Percentiles rank a stretch among this genome's conserved stretches.
phyloP scores from a whole-genome alignment of 2,888 invertebrate species.

The Autographa pulchrina region DNA sequence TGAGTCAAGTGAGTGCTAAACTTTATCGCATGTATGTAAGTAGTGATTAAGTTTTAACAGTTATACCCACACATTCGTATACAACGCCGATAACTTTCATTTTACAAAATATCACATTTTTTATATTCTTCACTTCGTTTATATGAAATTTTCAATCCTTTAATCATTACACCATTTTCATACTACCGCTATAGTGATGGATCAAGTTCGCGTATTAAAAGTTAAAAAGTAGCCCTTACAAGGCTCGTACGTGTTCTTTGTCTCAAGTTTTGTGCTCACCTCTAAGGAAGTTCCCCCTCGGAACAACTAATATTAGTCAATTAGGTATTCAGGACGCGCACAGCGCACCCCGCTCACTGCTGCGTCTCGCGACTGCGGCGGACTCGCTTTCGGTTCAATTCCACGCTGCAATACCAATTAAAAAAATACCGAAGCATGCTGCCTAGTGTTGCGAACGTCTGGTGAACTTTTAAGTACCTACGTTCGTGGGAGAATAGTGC shows the following conservation, averaged over 20 bases:
- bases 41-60: neutral
- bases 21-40: slow-evolving; percentile 19
- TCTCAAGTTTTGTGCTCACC: slow-evolving; percentile 85
- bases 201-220: slow-evolving; percentile 76
- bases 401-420: slow-evolving; percentile 68
- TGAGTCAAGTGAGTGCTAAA: slow-evolving; percentile 36
- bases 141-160: neutral
- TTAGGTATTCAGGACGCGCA: slow-evolving; percentile 88
- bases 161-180: neutral
- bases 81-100: neutral
- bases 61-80: neutral
- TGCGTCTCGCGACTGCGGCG: slow-evolving; percentile 75
- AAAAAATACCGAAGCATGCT: slow-evolving; percentile 54
- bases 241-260: slow-evolving; percentile 85
- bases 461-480: slow-evolving; percentile 3
- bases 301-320: slow-evolving; percentile 87
- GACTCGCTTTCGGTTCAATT: slow-evolving; percentile 64
- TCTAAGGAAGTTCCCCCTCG: slow-evolving; percentile 83
- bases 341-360: slow-evolving; percentile 75
- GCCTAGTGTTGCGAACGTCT: slow-evolving; percentile 34
- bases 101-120: neutral
- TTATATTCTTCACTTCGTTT: neutral
- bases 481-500: neutral
- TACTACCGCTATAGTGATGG: slow-evolving; percentile 42
- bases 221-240: slow-evolving; percentile 83